Percentiles rank a stretch among this genome's conserved stretches.
These are phyloP conservation scores for Tribolium madens DNA, from an alignment of 1,140 invertebrate genomes.

Conservation along the genomic window DNA sequence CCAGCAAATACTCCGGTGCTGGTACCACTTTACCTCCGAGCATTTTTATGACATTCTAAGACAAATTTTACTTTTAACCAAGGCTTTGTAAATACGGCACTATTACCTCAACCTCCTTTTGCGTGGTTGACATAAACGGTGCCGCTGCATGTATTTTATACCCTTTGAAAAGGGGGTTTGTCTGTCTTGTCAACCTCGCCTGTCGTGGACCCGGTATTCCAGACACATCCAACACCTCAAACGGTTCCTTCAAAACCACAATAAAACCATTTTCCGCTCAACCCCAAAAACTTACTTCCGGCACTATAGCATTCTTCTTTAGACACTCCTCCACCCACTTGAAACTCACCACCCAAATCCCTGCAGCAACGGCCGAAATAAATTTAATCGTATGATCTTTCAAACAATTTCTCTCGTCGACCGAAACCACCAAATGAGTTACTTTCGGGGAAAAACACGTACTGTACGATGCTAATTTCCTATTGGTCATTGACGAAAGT, in stretches of 20 bases:
- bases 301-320: constrained; percentile 54
- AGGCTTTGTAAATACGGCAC: background rate
- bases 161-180: constrained; percentile 58
- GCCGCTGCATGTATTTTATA: constrained; percentile 58
- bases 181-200: constrained; percentile 52
- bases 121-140: constrained; percentile 54
- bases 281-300: constrained; percentile 58
- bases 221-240: constrained; percentile 60
- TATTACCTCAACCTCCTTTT: constrained; percentile 60
- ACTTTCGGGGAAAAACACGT: constrained; percentile 54
- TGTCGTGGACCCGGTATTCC: constrained; percentile 59
- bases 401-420: constrained; percentile 56
- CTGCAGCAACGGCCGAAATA: constrained; percentile 61
- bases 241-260: constrained; percentile 57
- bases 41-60: constrained; percentile 56
- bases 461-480: constrained; percentile 56
- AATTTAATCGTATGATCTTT: constrained; percentile 64
- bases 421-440: constrained; percentile 62
- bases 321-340: constrained; percentile 63
- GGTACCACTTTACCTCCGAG: constrained; percentile 55
- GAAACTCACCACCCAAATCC: constrained; percentile 62
- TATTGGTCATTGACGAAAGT: constrained; percentile 59
- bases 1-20: constrained; percentile 51
- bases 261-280: background rate
- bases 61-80: constrained; percentile 23